phyloP scores from a whole-genome alignment of 1,140 invertebrate genomes.

The Antheraea pernyi region DNA sequence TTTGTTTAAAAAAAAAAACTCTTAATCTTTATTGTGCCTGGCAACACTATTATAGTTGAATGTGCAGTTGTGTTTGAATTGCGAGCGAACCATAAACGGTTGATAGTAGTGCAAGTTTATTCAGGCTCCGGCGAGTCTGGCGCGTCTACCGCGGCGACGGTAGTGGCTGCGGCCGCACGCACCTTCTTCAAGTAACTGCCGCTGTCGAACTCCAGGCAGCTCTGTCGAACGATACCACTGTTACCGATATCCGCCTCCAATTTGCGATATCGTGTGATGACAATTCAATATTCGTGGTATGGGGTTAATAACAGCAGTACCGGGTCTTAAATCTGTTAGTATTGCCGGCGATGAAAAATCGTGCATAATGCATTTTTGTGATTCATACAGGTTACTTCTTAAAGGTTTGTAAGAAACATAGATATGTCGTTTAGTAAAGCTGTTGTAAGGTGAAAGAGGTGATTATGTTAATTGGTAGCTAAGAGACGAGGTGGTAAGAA shows the following conservation, averaged over 20 bases:
- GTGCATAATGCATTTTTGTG: neutral
- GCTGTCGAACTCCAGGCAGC: slow-evolving; percentile 76
- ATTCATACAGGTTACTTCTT: neutral
- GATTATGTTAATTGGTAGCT: no score
- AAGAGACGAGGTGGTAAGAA: no score
- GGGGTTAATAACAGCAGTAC: neutral
- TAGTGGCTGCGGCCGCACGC: slow-evolving; percentile 56
- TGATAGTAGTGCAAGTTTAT: slow-evolving; percentile 31
- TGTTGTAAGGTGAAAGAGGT: no score
- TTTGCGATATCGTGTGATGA: neutral
- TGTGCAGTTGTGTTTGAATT: slow-evolving; percentile 16
- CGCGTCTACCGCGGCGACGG: slow-evolving; percentile 54
- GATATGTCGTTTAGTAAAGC: no score
- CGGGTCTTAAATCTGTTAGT: neutral
- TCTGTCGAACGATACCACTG: slow-evolving; percentile 50
- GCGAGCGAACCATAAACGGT: slow-evolving; percentile 6
- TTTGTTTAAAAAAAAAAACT: no score
- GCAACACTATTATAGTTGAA: neutral
- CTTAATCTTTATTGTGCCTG: neutral
- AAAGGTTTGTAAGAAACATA: no score
- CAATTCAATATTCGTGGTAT: neutral
- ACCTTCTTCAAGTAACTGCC: slow-evolving; percentile 68
- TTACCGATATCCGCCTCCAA: neutral
- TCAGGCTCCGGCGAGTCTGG: slow-evolving; percentile 72
- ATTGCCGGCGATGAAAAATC: no score